These are phyloP conservation scores for Eristalis arbustorum DNA, from an alignment of 2,888 invertebrate genomes.

Conservation along the genomic window DNA sequence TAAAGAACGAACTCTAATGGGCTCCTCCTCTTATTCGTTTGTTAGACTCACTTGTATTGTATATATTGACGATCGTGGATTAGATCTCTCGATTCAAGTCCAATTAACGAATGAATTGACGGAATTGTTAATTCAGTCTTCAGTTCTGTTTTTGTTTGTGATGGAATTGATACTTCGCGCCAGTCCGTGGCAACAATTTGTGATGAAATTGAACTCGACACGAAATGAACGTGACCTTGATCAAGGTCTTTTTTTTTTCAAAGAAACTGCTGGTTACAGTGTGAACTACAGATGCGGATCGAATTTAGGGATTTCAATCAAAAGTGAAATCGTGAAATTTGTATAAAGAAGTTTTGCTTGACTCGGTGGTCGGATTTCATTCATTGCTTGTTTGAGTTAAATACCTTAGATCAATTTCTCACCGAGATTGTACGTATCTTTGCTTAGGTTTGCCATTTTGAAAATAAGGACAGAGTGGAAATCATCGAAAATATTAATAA, in stretches of 20 bases:
- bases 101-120: slow-evolving; percentile 3
- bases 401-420: too few relatives aligned
- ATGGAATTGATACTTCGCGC: neutral
- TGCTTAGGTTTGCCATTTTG: too few relatives aligned
- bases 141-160: neutral
- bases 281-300: neutral
- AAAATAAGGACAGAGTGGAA: too few relatives aligned
- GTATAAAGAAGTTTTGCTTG: too few relatives aligned
- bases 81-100: neutral
- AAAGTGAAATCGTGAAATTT: too few relatives aligned
- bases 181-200: neutral
- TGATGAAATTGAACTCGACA: neutral
- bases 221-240: neutral
- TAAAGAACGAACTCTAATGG: neutral
- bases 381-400: too few relatives aligned
- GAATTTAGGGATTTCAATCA: too few relatives aligned
- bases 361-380: too few relatives aligned
- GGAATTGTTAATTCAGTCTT: neutral
- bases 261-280: neutral
- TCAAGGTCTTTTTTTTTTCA: neutral
- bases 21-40: neutral
- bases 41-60: neutral
- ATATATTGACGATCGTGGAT: neutral
- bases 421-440: too few relatives aligned
- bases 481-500: too few relatives aligned